These are phyloP conservation scores for Anolis sagrei DNA, from an alignment of 2,113 vertebrate species.

Conservation along the genomic window DNA sequence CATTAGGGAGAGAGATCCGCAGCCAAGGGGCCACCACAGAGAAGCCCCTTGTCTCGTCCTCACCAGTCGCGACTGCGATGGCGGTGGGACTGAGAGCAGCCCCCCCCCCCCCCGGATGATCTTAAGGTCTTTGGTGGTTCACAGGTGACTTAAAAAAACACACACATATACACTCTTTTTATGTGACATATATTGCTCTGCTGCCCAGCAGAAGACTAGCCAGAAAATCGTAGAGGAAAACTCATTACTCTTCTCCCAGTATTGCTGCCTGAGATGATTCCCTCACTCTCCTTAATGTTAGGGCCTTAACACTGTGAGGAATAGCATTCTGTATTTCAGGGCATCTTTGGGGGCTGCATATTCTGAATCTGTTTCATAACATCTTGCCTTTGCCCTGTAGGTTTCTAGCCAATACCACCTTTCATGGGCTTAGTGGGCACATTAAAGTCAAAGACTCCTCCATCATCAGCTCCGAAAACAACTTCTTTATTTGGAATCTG, in stretches of 20 bases:
- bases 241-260: too few species aligned
- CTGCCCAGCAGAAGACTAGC: neutral
- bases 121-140: too few species aligned
- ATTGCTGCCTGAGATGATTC: neutral
- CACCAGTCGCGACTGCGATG: too few species aligned
- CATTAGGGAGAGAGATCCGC: too few species aligned
- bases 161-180: too few species aligned
- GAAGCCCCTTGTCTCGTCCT: too few species aligned
- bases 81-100: too few species aligned
- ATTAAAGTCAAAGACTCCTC: constrained; percentile 88
- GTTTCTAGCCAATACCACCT: constrained; percentile 93
- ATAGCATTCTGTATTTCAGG: neutral
- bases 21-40: too few species aligned
- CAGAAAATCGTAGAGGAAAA: neutral
- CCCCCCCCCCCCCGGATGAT: too few species aligned
- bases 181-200: too few species aligned
- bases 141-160: too few species aligned
- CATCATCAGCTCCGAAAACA: constrained; percentile 88
- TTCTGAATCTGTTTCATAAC: constrained; percentile 36
- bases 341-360: neutral
- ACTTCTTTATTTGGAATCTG: constrained; percentile 95
- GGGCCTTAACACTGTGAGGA: neutral
- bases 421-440: constrained; percentile 90
- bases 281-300: neutral
- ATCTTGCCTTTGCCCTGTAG: constrained; percentile 70